Conservation (phyloP, 2,888 invertebrate genomes). For the Creontiades dilutus region DNA sequence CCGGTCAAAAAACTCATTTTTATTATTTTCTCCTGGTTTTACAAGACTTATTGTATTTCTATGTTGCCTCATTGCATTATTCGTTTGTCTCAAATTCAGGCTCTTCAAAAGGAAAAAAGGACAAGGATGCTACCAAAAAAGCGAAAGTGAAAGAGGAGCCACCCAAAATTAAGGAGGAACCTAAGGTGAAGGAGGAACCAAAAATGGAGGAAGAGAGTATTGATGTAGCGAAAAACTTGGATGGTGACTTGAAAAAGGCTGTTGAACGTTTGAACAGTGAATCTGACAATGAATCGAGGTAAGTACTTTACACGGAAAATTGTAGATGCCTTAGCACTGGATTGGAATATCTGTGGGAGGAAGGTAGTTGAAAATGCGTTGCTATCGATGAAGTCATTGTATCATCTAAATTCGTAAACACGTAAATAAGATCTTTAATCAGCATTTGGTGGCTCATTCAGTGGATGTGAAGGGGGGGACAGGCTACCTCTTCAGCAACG, state of each 20-base stretch:
- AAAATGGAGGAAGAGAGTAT: constrained; percentile 72
- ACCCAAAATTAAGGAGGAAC: constrained; percentile 52
- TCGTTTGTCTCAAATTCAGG: constrained; percentile 44
- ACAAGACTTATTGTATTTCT: constrained; percentile 17
- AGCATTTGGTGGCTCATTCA: too few relatives aligned
- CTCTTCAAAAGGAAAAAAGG: constrained; percentile 72
- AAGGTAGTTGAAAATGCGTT: too few relatives aligned
- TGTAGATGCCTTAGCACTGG: too few relatives aligned
- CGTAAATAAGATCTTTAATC: too few relatives aligned
- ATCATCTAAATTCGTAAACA: too few relatives aligned
- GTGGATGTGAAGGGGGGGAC: too few relatives aligned
- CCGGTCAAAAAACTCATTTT: background rate
- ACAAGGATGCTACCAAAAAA: constrained; percentile 68
- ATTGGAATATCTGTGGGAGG: too few relatives aligned
- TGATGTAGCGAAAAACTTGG: constrained; percentile 79
- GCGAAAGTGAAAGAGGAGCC: constrained; percentile 72
- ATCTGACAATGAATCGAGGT: constrained; percentile 79
- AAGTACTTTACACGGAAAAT: background rate
- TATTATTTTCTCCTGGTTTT: background rate
- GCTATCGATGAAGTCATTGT: too few relatives aligned
- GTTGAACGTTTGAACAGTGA: constrained; percentile 82
- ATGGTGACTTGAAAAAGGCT: constrained; percentile 81
- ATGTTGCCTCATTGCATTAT: constrained; percentile 32
- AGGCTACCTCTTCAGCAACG: too few relatives aligned
- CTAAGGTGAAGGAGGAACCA: constrained; percentile 38